Conservation (phyloP, 2,797 vertebrate species). For the Glossophaga mutica region DNA sequence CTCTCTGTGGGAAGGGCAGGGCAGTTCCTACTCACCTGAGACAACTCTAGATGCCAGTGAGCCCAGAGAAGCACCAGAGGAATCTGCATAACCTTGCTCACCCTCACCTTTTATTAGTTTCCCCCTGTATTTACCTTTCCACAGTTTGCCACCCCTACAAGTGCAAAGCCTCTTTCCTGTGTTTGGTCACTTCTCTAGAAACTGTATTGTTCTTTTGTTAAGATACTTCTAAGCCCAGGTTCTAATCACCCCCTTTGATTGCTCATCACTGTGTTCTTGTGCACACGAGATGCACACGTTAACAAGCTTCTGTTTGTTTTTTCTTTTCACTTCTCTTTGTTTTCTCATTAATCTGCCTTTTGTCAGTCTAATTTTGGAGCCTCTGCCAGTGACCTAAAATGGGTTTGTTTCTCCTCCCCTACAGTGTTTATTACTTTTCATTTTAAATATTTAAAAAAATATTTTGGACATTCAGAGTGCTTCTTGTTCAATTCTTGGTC, state of each 20-base stretch:
- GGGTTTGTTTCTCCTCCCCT: background rate
- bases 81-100: background rate
- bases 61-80: background rate
- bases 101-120: too few species aligned
- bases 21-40: background rate
- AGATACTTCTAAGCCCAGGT: background rate
- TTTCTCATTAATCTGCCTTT: background rate
- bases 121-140: background rate
- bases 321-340: background rate
- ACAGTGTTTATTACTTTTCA: background rate
- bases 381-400: background rate
- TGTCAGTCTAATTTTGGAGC: background rate
- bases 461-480: background rate
- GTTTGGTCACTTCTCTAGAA: background rate
- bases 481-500: background rate
- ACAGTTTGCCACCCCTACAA: background rate
- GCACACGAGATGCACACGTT: background rate
- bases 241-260: background rate
- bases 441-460: constrained; percentile 8
- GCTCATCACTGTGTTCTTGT: background rate
- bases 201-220: background rate
- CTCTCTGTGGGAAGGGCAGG: background rate
- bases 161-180: background rate
- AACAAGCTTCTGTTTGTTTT: background rate
- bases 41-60: background rate